Evolutionary conservation across 2,113 vertebrate species (phyloP).

Genomic region (Cyphomyrus plagiostoma): DNA sequence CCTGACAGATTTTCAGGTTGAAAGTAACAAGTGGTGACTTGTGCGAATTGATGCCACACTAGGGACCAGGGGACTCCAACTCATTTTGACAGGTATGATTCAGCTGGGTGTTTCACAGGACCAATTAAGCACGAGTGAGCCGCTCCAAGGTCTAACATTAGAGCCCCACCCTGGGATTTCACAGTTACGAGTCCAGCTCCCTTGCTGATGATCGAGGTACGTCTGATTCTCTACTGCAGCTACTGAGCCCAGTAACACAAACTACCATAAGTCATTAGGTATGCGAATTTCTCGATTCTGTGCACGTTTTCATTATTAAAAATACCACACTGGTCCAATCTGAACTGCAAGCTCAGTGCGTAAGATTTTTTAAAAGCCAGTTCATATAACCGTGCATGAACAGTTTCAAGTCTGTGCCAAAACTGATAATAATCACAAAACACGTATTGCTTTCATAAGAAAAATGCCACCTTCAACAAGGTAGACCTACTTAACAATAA

Average conservation of each 20-base stretch:
- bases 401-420: neutral
- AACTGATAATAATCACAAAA: neutral
- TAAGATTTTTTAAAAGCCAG: neutral
- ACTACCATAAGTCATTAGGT: neutral
- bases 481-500: neutral
- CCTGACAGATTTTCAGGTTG: neutral
- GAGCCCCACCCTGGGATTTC: neutral
- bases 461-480: neutral
- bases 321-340: neutral
- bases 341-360: neutral
- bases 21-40: neutral
- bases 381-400: neutral
- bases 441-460: neutral
- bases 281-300: neutral
- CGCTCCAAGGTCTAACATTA: neutral
- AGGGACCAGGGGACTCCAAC: neutral
- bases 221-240: neutral
- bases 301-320: neutral
- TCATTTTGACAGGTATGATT: neutral
- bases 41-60: neutral
- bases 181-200: neutral
- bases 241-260: neutral
- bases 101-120: neutral
- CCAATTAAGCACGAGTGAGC: neutral
- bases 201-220: neutral